These are phyloP conservation scores for Synanthedon myopaeformis DNA, from an alignment of 2,888 invertebrate species.

Conservation along the genomic window DNA sequence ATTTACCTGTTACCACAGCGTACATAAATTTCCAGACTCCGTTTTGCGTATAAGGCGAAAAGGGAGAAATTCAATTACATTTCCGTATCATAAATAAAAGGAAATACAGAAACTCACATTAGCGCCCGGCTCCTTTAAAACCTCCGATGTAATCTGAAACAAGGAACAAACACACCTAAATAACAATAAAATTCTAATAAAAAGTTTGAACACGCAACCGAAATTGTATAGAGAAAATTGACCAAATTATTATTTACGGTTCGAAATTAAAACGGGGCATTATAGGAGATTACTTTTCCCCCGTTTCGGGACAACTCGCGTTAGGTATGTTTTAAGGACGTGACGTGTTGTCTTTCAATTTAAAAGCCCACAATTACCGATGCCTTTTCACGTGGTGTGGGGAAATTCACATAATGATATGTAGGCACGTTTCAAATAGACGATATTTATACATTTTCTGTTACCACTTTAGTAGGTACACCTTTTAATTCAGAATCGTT, in stretches of 20 bases:
- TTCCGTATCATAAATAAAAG: constrained; percentile 49
- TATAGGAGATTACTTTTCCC: constrained; percentile 54
- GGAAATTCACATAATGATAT: not conserved
- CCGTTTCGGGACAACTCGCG: constrained; percentile 42
- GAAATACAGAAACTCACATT: constrained; percentile 66
- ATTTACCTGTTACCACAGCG: constrained; percentile 22
- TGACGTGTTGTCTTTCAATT: constrained; percentile 20
- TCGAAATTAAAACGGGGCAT: constrained; percentile 62
- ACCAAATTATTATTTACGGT: constrained; percentile 69
- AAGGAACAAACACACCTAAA: constrained; percentile 70
- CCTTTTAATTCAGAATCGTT: no score
- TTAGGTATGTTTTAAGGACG: constrained; percentile 21
- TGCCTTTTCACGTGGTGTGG: not conserved
- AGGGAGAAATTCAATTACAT: constrained; percentile 47
- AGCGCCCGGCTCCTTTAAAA: constrained; percentile 64
- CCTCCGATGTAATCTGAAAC: constrained; percentile 68
- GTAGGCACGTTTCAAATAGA: not conserved
- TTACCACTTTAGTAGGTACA: no score
- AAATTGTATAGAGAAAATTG: constrained; percentile 63
- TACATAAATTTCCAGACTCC: not conserved
- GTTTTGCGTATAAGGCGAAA: constrained; percentile 7
- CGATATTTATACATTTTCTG: no score
- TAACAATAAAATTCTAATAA: constrained; percentile 71
- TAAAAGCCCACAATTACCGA: constrained; percentile 6
- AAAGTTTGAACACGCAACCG: constrained; percentile 68